Evolutionary conservation across 2,888 invertebrate species (phyloP).

Genomic region (Tuberolachnus salignus): DNA sequence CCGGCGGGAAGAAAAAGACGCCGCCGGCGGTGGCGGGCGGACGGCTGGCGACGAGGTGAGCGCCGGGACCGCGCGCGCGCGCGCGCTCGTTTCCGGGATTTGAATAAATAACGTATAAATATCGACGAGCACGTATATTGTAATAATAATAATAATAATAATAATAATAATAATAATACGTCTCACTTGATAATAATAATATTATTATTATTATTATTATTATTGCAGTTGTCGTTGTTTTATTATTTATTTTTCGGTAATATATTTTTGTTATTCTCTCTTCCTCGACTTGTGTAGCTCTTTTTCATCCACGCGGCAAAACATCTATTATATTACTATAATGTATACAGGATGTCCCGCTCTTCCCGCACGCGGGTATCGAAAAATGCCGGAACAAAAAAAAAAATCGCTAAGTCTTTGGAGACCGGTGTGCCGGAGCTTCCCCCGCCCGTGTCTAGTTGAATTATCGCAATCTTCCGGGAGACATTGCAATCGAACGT

Average conservation of each 20-base stretch:
- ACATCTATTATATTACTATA: not conserved
- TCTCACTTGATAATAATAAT: constrained; percentile 48
- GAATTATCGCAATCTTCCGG: no score
- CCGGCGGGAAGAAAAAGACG: not conserved
- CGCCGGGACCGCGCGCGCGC: constrained; percentile 16
- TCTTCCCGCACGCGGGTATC: no score
- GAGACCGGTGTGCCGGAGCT: no score
- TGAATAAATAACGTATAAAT: constrained; percentile 55
- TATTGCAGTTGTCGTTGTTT: constrained; percentile 11
- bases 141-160: no score
- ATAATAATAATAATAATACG: constrained; percentile 9
- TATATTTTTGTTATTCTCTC: not conserved
- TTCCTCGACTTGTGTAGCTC: not conserved
- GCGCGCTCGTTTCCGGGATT: constrained; percentile 45
- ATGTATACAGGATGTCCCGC: no score
- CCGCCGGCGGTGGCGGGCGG: not conserved
- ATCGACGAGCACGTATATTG: constrained; percentile 36
- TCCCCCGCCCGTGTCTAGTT: no score
- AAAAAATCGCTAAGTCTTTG: no score
- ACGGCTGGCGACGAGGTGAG: constrained; percentile 7
- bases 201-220: constrained; percentile 5
- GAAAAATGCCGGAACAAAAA: no score
- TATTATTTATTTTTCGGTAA: not conserved
- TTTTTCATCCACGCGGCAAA: not conserved
- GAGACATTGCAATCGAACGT: no score